Evolutionary conservation across 2,888 invertebrate genomes (phyloP).

Genomic region (Drosophila formosana): DNA sequence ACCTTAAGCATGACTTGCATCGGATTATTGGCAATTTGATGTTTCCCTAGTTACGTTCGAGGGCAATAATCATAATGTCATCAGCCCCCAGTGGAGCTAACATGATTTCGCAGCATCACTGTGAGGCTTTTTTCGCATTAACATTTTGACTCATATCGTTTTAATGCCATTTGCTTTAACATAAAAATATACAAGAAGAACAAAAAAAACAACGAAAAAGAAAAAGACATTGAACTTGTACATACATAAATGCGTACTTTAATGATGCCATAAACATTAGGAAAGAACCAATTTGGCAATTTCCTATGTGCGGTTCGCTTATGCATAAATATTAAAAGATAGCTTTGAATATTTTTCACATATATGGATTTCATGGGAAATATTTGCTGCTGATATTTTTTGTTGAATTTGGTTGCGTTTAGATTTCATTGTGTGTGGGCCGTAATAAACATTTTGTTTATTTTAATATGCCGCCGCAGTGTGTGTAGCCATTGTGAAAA

Average conservation of each 20-base stretch:
- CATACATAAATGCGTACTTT: constrained; percentile 28
- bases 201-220: constrained; percentile 3
- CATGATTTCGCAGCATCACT: constrained; percentile 35
- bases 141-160: constrained; percentile 32
- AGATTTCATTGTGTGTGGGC: constrained; percentile 12
- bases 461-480: constrained; percentile 76
- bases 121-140: constrained; percentile 21
- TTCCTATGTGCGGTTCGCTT: constrained; percentile 50
- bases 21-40: neutral
- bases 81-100: constrained; percentile 6
- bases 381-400: constrained; percentile 13
- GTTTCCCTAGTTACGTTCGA: neutral
- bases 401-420: neutral
- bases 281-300: constrained; percentile 71
- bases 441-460: constrained; percentile 71
- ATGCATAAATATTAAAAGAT: constrained; percentile 60
- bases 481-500: constrained; percentile 62
- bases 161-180: constrained; percentile 17
- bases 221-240: constrained; percentile 16
- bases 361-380: constrained; percentile 13
- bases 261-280: constrained; percentile 70
- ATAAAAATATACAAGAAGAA: constrained; percentile 25
- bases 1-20: constrained; percentile 3
- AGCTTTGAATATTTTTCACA: constrained; percentile 62
- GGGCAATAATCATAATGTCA: constrained; percentile 29